A percentile compares a stretch with the other conserved stretches of the same genome.
These are phyloP conservation scores for Philereme vetulata DNA, from an alignment of 2,888 invertebrate genomes.

Conservation along the genomic window DNA sequence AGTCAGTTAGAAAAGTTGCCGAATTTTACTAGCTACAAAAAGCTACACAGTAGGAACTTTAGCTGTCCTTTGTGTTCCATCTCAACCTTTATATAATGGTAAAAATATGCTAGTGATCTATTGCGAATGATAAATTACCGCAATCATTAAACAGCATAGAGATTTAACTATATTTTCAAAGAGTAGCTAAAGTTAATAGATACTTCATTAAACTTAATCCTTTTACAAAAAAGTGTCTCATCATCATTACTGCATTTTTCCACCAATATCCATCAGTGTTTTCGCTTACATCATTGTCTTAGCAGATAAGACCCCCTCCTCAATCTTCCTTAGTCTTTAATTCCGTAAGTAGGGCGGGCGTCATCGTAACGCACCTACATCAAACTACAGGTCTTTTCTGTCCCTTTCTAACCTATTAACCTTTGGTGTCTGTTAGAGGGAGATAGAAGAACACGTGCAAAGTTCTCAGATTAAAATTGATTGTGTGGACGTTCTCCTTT, in stretches of 20 bases:
- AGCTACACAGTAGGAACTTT: too few relatives aligned
- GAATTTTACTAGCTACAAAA: too few relatives aligned
- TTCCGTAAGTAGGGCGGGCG: slow-evolving; percentile 77
- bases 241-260: slow-evolving; percentile 51
- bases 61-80: too few relatives aligned
- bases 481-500: slow-evolving; percentile 73
- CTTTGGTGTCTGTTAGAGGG: slow-evolving; percentile 38
- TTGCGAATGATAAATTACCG: too few relatives aligned
- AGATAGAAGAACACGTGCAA: slow-evolving; percentile 57
- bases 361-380: slow-evolving; percentile 72
- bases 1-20: too few relatives aligned
- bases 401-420: slow-evolving; percentile 41
- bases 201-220: background rate
- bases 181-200: background rate
- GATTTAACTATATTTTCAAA: too few relatives aligned
- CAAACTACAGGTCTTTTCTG: slow-evolving; percentile 58
- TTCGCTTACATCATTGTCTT: slow-evolving; percentile 80
- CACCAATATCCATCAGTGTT: slow-evolving; percentile 68
- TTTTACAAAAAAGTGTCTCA: slow-evolving; percentile 25
- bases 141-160: too few relatives aligned
- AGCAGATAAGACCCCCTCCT: slow-evolving; percentile 69
- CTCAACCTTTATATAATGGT: too few relatives aligned
- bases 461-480: slow-evolving; percentile 81
- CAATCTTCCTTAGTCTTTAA: slow-evolving; percentile 82
- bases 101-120: too few relatives aligned